Percentiles rank a stretch among this genome's conserved stretches.
These are phyloP conservation scores for Eupithecia dodoneata DNA, from an alignment of 2,888 invertebrate genomes.

Conservation along the genomic window DNA sequence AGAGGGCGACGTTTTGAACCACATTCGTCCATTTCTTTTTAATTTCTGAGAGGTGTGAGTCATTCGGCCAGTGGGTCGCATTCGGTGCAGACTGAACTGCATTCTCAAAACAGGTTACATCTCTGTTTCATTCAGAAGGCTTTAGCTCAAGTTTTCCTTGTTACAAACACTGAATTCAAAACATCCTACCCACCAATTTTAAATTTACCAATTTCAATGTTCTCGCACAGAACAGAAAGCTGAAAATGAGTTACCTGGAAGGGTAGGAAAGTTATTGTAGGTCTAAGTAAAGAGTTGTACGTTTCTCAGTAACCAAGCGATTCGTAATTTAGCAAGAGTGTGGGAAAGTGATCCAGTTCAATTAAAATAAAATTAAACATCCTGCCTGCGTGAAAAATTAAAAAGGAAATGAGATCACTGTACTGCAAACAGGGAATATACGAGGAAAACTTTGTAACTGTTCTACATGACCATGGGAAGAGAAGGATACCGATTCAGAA, in stretches of 20 bases:
- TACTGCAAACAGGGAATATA: neutral
- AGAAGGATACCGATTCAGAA: neutral
- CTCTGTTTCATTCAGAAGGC: conserved; percentile 41
- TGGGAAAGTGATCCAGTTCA: conserved; percentile 56
- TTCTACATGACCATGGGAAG: neutral
- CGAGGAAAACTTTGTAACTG: neutral
- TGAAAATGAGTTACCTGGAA: conserved; percentile 7
- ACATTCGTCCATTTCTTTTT: conserved; percentile 30
- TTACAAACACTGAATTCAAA: conserved; percentile 24
- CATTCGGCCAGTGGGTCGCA: conserved; percentile 71
- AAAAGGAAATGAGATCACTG: neutral
- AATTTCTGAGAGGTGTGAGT: conserved; percentile 53
- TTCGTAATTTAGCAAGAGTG: conserved; percentile 55
- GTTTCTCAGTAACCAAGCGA: conserved; percentile 57
- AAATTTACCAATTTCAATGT: conserved; percentile 18
- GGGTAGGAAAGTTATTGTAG: neutral
- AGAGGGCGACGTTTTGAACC: neutral
- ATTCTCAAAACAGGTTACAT: conserved; percentile 62
- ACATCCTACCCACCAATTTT: conserved; percentile 14
- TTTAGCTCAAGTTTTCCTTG: conserved; percentile 44
- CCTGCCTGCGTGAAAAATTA: neutral
- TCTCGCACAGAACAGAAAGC: neutral
- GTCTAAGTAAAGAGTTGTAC: conserved; percentile 46
- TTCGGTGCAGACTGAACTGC: conserved; percentile 53
- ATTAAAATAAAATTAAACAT: conserved; percentile 10